Base-by-base conservation (phyloP, 2,797 vertebrate genomes). In the Silurus aristotelis region DNA sequence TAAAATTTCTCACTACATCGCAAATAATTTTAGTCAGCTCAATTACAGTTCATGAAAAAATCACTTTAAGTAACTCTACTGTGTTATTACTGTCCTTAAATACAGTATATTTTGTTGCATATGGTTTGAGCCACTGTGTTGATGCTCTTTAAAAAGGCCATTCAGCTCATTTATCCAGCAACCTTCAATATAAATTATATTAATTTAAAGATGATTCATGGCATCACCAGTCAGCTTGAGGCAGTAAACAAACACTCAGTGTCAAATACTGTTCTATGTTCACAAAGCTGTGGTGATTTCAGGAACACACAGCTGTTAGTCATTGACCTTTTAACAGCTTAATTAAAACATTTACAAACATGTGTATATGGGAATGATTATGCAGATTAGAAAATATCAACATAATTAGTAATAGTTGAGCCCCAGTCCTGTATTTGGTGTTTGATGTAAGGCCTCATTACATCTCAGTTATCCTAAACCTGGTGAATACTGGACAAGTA, bases 311-410 rank as follows among this genome's bases (percentile, higher is more conserved):
- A 61, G 61, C 79, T 66, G 63, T 55, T 80, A 19, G 15, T 67
- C 79, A 27, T 31, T 80, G 43, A 80, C 79, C 79, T 80, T 80
- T 80, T 9, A 80, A 67, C 70, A 73, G 70, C 48, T 83, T 63
- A 48, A 83, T 63, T 73, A 27, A 52, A 75, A 83, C 31, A 60
- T 25, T 25, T 64, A 80, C n/a, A 80, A 80, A 67, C 63, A 79
- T 63, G 43, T 78, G 56, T 63, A 79, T 79, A 63, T 63, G 38
- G 38, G n/a, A 63, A 79, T 63, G n/a, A 61, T 38, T 78, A 22
- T 79, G 71, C 46, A 77, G 75, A 60, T 77, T 38, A 31, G 9
- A 80, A 80, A 48, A 64, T 64, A 64, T 64, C 43, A 48, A 43
- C 6, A 2, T 61, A 61, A 38, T 61, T 78, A 78, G 31, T 38